Evolutionary conservation across 2,888 invertebrate genomes (phyloP).

Genomic region (Zeuzera pyrina): DNA sequence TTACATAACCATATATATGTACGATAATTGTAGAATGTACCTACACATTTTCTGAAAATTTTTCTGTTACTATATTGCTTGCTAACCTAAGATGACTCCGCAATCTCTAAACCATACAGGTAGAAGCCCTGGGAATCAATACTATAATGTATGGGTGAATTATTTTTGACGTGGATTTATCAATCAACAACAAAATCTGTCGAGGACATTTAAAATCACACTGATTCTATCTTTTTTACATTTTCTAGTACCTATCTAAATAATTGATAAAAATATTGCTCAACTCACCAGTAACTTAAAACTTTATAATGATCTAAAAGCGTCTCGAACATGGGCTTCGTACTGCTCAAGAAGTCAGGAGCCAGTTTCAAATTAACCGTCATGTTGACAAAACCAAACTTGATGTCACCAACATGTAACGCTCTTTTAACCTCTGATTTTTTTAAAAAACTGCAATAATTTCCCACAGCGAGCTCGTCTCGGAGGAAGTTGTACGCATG

Average conservation of each 20-base stretch:
- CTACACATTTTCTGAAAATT: too few relatives aligned
- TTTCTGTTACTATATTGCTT: too few relatives aligned
- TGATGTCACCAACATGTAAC: constrained; percentile 48
- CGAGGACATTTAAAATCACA: constrained; percentile 1
- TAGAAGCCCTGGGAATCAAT: too few relatives aligned
- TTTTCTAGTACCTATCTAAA: too few relatives aligned
- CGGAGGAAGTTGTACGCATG: constrained; percentile 55
- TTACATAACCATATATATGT: too few relatives aligned
- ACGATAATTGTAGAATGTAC: too few relatives aligned
- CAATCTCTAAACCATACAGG: too few relatives aligned
- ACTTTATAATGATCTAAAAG: constrained; percentile 48
- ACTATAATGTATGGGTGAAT: too few relatives aligned
- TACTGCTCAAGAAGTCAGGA: constrained; percentile 45
- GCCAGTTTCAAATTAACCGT: constrained; percentile 40
- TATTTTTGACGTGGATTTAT: too few relatives aligned
- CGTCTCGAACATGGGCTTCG: constrained; percentile 38
- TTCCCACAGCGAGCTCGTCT: constrained; percentile 36
- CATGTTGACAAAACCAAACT: constrained; percentile 38
- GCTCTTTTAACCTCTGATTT: constrained; percentile 39
- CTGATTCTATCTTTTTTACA: constrained; percentile 6
- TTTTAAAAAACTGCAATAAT: constrained; percentile 27
- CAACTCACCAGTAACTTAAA: constrained; percentile 41
- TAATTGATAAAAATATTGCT: not conserved
- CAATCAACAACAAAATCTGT: not conserved
- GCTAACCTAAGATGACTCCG: too few relatives aligned